Evolutionary conservation across 1,140 invertebrate genomes (phyloP).

Genomic region (Orussus abietinus): DNA sequence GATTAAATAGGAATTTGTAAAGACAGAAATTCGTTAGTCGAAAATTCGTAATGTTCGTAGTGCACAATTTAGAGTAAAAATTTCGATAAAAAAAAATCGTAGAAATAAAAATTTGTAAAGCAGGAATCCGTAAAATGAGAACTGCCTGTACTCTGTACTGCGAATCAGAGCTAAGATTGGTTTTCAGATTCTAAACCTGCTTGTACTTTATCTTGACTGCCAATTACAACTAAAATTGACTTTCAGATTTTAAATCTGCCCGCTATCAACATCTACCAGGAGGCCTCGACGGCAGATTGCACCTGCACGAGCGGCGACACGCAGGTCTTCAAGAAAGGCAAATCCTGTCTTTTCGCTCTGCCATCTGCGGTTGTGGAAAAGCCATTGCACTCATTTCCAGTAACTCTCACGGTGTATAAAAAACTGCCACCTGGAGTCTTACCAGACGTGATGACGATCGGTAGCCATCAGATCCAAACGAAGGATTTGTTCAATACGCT

Average conservation of each 20-base stretch:
- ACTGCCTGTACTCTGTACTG: no score
- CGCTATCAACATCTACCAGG: slow-evolving; percentile 41
- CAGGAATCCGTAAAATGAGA: no score
- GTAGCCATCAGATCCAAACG: slow-evolving; percentile 34
- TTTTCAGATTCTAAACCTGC: slow-evolving; percentile 42
- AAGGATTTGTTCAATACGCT: slow-evolving; percentile 37
- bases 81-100: no score
- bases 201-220: no score
- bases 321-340: slow-evolving; percentile 46
- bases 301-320: slow-evolving; percentile 23
- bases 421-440: slow-evolving; percentile 41
- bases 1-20: no score
- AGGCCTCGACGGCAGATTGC: slow-evolving; percentile 27
- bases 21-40: no score
- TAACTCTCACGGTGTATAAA: slow-evolving; percentile 43
- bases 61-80: no score
- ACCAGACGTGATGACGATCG: slow-evolving; percentile 44
- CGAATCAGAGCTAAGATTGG: slow-evolving; percentile 10
- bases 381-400: slow-evolving; percentile 37
- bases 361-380: slow-evolving; percentile 26
- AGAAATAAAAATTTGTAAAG: no score
- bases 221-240: slow-evolving; percentile 9
- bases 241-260: slow-evolving; percentile 42
- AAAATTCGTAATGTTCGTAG: no score
- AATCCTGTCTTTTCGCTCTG: slow-evolving; percentile 51